Base-by-base conservation (phyloP, 2,113 vertebrate genomes). In the Toxostoma redivivum region DNA sequence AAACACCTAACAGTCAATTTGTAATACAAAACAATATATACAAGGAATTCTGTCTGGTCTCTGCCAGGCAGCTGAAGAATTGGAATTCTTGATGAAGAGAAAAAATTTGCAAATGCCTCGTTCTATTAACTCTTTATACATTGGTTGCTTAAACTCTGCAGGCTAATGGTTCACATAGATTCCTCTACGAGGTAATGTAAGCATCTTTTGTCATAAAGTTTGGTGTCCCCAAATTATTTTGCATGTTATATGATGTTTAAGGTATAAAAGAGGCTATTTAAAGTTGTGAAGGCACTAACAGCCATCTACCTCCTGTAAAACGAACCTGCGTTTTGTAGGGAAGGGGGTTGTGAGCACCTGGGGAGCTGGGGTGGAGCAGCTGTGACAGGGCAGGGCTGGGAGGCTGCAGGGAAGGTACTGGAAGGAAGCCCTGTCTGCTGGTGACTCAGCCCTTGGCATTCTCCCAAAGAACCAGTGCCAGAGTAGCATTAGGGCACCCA, bases 1-100 rank as follows among this genome's bases (percentile, higher is more conserved):
- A 90, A 95, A 66, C 86, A 90, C 57, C 44, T 94, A 97, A 91
- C 94, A 97, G 92, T 89, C 93, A 96, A 97, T 93, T 94, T 96
- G 94, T 93, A 85, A 93, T 77, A 71, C 81, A 92, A 90, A 94
- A 53, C 51, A 92, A 85, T 74, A 93, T 86, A 86, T 76, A 85
- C 45, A 95, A 91, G 45, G 73, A 93, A 56, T 16, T 87, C 47
- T 69, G 3, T 69, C 74, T 86, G 47, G 45, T 81, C 53, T 83
- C 35, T 94, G 88, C 70, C 92, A 95, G 54, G 65, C 87, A 96
- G 69, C 54, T 74, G 66, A 94, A 92, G 42, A 93, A 92, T 19
- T 85, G 56, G 51, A 91, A 90, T 91, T 92, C 58, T 70, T 86
- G 73, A 28, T 71, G 30, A n/a, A 70, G 58, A 37, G 61, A 88